phyloP scores from a whole-genome alignment of 2,888 invertebrate species.

The Dryadula phaetusa region DNA sequence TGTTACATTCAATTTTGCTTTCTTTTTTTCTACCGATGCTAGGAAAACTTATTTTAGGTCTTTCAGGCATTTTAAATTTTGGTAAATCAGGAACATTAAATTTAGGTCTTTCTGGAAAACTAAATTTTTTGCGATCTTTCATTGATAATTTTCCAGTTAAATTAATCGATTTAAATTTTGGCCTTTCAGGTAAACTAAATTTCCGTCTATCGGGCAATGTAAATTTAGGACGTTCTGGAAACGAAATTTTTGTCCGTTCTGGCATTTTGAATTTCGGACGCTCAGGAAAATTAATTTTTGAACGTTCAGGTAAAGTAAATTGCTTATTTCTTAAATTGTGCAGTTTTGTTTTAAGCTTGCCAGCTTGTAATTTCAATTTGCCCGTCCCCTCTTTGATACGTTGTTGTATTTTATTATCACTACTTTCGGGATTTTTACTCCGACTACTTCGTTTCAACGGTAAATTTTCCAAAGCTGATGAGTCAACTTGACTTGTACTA shows the following conservation, averaged over 20 bases:
- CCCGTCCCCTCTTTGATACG: conserved; percentile 88
- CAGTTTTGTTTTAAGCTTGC: conserved; percentile 88
- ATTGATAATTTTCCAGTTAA: conserved; percentile 82
- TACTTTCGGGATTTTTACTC: conserved; percentile 78
- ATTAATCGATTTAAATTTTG: conserved; percentile 79
- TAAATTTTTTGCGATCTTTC: conserved; percentile 86
- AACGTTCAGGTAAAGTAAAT: conserved; percentile 83
- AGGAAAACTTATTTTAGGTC: conserved; percentile 86
- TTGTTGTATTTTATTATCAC: conserved; percentile 85
- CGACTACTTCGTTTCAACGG: conserved; percentile 85
- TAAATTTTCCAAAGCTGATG: conserved; percentile 86
- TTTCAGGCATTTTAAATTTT: conserved; percentile 84
- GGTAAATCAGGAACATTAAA: conserved; percentile 83
- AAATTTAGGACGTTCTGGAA: conserved; percentile 85
- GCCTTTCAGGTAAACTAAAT: conserved; percentile 86
- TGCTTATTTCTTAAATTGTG: conserved; percentile 86
- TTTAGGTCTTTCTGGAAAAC: conserved; percentile 85
- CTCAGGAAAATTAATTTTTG: conserved; percentile 79
- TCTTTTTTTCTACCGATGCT: conserved; percentile 84
- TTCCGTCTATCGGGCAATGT: conserved; percentile 85
- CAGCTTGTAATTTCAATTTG: conserved; percentile 88
- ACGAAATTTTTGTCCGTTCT: conserved; percentile 81
- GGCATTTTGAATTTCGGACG: conserved; percentile 84
- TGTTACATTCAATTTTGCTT: conserved; percentile 64
- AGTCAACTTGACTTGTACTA: conserved; percentile 88